Base-by-base conservation (phyloP, 2,888 invertebrate genomes). In the Ptilodon capucinus region DNA sequence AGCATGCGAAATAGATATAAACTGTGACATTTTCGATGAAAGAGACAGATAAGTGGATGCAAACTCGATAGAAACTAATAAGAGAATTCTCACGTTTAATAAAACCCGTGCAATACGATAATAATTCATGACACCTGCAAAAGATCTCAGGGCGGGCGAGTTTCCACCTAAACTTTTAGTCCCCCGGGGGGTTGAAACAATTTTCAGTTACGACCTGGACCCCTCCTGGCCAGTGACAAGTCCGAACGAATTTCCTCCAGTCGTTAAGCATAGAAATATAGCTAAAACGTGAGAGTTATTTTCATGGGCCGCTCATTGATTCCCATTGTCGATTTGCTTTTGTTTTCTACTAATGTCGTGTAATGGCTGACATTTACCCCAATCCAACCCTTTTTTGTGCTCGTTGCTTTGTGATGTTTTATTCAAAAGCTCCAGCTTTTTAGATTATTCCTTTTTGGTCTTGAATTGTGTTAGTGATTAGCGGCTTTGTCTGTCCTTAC, bases 91-190 rank as follows among this genome's bases (percentile, higher is more conserved):
- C 76, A 70, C 71, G 74, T 65, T 66, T 74, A 74, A 77, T 79
- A 80, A 78, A 80, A 76, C 72, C 64, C 70, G 68, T 78, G 76
- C 80, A 77, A 68, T 58, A 74, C 64, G 67, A 72, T 77, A 60
- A 82, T 87, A 86, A 81, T 71, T 87, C 82, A 83, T 73, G 76
- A 74, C 86, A 86, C 83, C 85, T 87, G 87, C 73, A 66, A 71
- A 71, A 60, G 75, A 74, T 81, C 81, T 71, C 79, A 78, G 75
- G 72, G 59, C 52, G 59, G 54, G 54, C 57, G 59, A 58, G 64
- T 68, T 70, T 69, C 70, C 59, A 64, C 66, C 60, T 65, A 61
- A 76, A 78, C 64, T 75, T 69, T 66, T 64, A 68, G 63, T 61
- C 60, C 71, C 79, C 71, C 60, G 51, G 59, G 84, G 79, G 79